phyloP scores from a whole-genome alignment of 2,113 vertebrate genomes.

The Numida meleagris region DNA sequence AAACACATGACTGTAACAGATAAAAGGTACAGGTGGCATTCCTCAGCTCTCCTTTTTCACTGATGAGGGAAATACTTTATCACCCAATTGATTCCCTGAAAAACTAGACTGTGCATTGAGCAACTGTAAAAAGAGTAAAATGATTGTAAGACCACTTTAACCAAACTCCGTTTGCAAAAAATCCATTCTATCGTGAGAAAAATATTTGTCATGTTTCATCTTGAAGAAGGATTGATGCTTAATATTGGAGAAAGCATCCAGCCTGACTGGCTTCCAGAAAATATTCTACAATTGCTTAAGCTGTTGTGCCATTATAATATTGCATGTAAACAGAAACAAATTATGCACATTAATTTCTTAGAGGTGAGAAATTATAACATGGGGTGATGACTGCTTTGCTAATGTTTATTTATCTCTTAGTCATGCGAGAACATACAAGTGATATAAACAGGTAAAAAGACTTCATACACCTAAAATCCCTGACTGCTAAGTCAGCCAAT shows the following conservation, averaged over 20 bases:
- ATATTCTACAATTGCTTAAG: neutral
- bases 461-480: neutral
- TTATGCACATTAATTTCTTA: slow-evolving; percentile 30
- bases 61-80: slow-evolving; percentile 45
- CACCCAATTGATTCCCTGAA: slow-evolving; percentile 12
- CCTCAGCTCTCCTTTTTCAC: slow-evolving; percentile 9
- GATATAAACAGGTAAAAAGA: neutral
- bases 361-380: slow-evolving; percentile 10
- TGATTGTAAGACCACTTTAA: slow-evolving; percentile 38
- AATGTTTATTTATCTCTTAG: slow-evolving; percentile 28
- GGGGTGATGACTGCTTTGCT: neutral
- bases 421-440: neutral
- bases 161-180: slow-evolving; percentile 55
- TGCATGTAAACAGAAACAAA: slow-evolving; percentile 48
- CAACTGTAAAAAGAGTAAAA: slow-evolving; percentile 36
- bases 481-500: neutral
- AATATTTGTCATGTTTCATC: slow-evolving; percentile 40
- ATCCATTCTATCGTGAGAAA: slow-evolving; percentile 39
- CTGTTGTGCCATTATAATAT: slow-evolving; percentile 43
- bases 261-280: neutral
- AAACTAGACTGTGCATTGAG: slow-evolving; percentile 2
- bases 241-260: slow-evolving; percentile 18
- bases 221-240: neutral
- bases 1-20: neutral
- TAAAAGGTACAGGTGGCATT: neutral